phyloP scores from a whole-genome alignment of 2,888 invertebrate genomes.

The Bhutanitis thaidina region DNA sequence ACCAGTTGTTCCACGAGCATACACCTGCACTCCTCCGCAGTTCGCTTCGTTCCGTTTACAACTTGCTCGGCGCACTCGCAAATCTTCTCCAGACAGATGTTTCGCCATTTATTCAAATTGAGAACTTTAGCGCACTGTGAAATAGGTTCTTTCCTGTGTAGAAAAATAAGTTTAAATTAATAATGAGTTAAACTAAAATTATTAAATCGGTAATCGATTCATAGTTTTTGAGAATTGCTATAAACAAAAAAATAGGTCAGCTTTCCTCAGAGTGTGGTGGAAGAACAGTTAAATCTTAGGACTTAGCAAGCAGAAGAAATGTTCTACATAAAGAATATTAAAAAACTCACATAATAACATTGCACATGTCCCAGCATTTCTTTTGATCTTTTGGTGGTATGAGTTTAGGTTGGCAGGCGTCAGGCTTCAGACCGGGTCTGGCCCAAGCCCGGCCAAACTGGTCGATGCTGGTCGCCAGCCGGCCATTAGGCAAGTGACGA shows the following conservation, averaged over 20 bases:
- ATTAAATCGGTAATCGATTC: no score
- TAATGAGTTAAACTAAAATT: no score
- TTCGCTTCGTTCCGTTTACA: slow-evolving; percentile 56
- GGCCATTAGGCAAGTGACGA: slow-evolving; percentile 84
- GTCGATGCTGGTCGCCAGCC: slow-evolving; percentile 78
- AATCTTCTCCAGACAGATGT: slow-evolving; percentile 86
- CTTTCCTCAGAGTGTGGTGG: no score
- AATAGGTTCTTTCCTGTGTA: slow-evolving; percentile 81
- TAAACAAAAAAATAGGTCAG: no score
- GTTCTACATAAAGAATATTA: no score
- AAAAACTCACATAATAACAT: slow-evolving; percentile 80
- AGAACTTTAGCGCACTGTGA: slow-evolving; percentile 82
- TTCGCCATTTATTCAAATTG: slow-evolving; percentile 84
- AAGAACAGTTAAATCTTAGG: no score
- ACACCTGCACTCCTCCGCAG: slow-evolving; percentile 82
- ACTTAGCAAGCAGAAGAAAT: no score
- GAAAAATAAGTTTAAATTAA: no score
- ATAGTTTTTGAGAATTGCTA: no score
- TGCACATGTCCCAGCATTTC: slow-evolving; percentile 84
- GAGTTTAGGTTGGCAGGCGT: slow-evolving; percentile 79
- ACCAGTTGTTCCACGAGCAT: slow-evolving; percentile 84
- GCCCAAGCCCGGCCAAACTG: slow-evolving; percentile 91
- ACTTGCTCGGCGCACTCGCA: slow-evolving; percentile 84
- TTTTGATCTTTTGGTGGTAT: slow-evolving; percentile 82
- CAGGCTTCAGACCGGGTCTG: slow-evolving; percentile 65